Base-by-base conservation (phyloP, 1,140 invertebrate species). In the Chelonus insularis region DNA sequence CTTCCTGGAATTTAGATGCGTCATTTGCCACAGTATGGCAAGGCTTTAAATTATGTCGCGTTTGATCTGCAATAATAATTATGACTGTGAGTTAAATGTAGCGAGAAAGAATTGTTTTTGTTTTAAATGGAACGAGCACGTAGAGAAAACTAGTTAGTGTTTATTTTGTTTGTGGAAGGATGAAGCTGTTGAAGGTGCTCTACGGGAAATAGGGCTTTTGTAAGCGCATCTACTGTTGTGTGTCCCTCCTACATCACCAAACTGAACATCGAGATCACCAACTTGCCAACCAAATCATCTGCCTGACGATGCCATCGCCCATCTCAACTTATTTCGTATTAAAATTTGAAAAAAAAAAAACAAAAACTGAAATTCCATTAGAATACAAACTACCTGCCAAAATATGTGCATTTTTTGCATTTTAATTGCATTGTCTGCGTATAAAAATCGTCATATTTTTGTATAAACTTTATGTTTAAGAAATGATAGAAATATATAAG, bases 131-230 rank as follows among this genome's bases (percentile, higher is more conserved):
- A 36, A 47, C 21, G 56, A 56, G 55, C 66, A 65, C 63, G 56
- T 62, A 73, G 52, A 66, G 60, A 72, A 73, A 72, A 75, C 69
- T 75, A 79, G 76, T 76, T 72, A 75, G 74, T 73, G 62, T 81
- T 74, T 81, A 70, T 81, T 66, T 77, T 81, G 73, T 81, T 77
- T 80, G 74, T 75, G 69, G 69, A 81, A 92, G 90, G 89, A 92
- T 74, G 90, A 92, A 86, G 89, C 89, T 76, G 88, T 91, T 78
- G 89, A 91, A 83, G 88, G 88, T 78, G 88, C 89, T 76, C 87
- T 92, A 80, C 86, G 87, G 84, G 89, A 91, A 77, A 89, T 92
- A 84, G 90, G 90, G 81, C 86, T 91, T 78, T 87, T 91, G 71
- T 91, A 88, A 82, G 76, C 64, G 58, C 55, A 29, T 60, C 60